Conservation (phyloP, 2,113 vertebrate species). For the Nicator chloris region DNA sequence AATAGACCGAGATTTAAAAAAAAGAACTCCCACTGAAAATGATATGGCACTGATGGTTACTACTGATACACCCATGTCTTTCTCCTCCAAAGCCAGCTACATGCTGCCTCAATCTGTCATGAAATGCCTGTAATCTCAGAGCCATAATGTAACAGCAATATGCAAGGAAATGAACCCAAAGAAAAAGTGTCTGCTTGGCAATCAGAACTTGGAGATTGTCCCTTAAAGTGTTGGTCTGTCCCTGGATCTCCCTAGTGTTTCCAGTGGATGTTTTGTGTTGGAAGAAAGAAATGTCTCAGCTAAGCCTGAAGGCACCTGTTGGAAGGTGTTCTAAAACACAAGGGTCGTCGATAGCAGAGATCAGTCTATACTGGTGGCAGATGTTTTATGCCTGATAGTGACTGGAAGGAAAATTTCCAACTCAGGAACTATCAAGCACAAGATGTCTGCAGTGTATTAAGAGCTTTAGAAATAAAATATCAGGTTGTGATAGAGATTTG, state of each 20-base stretch:
- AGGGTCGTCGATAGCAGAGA: background rate
- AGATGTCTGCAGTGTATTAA: background rate
- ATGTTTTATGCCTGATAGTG: background rate
- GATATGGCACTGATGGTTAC: background rate
- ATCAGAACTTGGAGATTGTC: background rate
- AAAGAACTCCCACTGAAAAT: background rate
- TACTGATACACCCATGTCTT: background rate
- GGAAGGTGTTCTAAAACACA: background rate
- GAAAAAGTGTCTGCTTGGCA: background rate
- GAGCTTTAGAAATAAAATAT: conserved; percentile 41
- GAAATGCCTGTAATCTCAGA: background rate
- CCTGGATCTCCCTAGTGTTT: background rate
- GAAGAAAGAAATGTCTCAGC: background rate
- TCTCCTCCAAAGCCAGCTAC: background rate
- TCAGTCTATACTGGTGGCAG: background rate
- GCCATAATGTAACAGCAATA: background rate
- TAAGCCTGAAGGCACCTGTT: background rate
- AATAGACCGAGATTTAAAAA: background rate
- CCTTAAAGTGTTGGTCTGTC: background rate
- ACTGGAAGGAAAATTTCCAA: conserved; percentile 14
- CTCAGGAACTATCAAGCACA: conserved; percentile 25
- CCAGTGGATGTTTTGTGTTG: background rate
- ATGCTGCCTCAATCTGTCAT: background rate
- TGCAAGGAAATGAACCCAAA: background rate
- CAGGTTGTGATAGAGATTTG: background rate